Evolutionary conservation across 1,140 invertebrate species (phyloP).

Genomic region (Pseudoatta argentina): DNA sequence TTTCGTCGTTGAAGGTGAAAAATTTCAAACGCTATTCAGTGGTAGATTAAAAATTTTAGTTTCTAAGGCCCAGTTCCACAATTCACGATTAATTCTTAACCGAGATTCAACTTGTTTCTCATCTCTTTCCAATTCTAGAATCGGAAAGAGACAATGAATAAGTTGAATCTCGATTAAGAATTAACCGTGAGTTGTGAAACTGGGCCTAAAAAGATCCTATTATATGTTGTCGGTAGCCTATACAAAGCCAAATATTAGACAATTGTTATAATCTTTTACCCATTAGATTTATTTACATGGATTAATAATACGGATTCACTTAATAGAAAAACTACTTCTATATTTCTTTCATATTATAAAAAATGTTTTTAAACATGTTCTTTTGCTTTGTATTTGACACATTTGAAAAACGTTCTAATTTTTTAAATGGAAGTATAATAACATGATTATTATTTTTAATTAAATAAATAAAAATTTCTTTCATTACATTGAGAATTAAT

Average conservation of each 20-base stretch:
- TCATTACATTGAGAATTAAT: background rate
- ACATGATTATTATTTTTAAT: background rate
- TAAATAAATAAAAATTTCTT: background rate
- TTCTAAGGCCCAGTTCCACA: background rate
- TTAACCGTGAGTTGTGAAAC: too few relatives aligned
- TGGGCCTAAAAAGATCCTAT: background rate
- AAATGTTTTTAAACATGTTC: background rate
- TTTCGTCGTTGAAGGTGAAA: constrained; percentile 48
- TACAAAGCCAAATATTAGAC: constrained; percentile 25
- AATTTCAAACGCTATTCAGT: constrained; percentile 48
- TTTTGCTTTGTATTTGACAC: background rate
- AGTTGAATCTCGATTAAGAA: too few relatives aligned
- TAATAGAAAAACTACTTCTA: background rate
- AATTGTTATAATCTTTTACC: background rate
- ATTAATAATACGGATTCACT: background rate
- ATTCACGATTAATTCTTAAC: too few relatives aligned
- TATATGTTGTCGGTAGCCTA: background rate
- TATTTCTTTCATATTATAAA: background rate
- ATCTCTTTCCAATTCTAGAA: too few relatives aligned
- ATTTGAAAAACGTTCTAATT: background rate
- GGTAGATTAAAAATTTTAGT: constrained; percentile 47
- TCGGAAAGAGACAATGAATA: too few relatives aligned
- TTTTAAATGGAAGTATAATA: background rate
- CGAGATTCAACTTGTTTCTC: too few relatives aligned
- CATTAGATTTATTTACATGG: too few relatives aligned